These are phyloP conservation scores for Nomada ruficornis DNA, from an alignment of 2,888 invertebrate genomes.

Conservation along the genomic window DNA sequence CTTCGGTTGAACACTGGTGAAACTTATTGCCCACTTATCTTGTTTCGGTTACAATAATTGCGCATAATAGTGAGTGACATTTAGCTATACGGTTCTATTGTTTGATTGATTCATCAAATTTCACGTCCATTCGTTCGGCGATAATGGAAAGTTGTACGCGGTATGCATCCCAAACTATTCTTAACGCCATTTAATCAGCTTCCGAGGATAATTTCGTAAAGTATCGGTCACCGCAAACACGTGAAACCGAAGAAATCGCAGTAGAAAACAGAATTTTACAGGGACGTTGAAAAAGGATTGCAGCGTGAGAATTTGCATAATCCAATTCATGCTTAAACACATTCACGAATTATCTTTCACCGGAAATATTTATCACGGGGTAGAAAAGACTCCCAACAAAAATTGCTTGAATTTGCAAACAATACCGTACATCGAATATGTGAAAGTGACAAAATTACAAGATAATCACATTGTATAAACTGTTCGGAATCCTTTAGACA, in stretches of 20 bases:
- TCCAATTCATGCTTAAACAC: background rate
- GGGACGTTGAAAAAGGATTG: background rate
- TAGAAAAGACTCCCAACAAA: background rate
- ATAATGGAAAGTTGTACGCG: constrained; percentile 30
- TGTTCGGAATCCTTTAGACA: background rate
- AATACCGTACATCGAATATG: background rate
- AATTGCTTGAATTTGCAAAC: constrained; percentile 5
- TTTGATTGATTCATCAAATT: constrained; percentile 21
- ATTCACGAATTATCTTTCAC: constrained; percentile 19
- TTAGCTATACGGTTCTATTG: background rate
- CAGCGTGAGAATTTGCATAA: background rate
- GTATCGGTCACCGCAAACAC: background rate
- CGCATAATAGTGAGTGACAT: background rate
- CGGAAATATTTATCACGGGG: constrained; percentile 8
- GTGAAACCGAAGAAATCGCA: constrained; percentile 1
- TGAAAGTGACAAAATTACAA: constrained; percentile 25
- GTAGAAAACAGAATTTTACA: background rate
- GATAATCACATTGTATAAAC: too few species aligned
- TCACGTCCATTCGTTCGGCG: constrained; percentile 10
- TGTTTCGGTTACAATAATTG: background rate
- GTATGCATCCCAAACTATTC: constrained; percentile 15
- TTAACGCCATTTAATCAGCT: constrained; percentile 11
- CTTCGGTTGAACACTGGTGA: background rate
- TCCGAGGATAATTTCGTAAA: background rate
- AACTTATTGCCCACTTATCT: background rate